Base-by-base conservation (phyloP, 2,888 invertebrate genomes). In the Bimastos eiseni region DNA sequence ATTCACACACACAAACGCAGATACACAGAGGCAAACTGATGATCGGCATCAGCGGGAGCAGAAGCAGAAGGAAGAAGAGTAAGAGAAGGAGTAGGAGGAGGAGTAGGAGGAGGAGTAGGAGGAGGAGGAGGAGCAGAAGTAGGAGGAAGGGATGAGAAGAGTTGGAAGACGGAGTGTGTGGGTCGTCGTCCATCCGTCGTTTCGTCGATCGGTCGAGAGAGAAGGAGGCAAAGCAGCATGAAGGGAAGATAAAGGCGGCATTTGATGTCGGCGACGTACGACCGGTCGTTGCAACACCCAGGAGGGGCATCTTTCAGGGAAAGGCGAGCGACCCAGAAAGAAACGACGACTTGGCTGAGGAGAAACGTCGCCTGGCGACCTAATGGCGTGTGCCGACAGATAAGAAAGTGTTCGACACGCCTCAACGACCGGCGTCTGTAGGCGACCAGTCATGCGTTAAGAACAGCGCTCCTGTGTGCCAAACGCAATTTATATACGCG, bases 201-300 rank as follows among this genome's bases (percentile, higher is more conserved):
- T 86, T 17, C 24, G 21, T 36, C 13, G 21, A 8, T 86, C 86
- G 21, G 86, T 86, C 36, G 34, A 86, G 33, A 13, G n/a, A n/a
- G n/a, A n/a, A n/a, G n/a, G n/a, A 34, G 2, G 86, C 36, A 86
- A 36, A 86, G 24, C 34, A 86, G 86, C 86, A 86, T 86, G 86
- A 86, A 86, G 86, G 24, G 36, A 37, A 86, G 86, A 86, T 86
- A 86, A 86, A 86, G 86, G 86, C 34, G 86, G 86, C 37, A 86
- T 86, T 86, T 86, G 86, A 86, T 86, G 86, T 86, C 86, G 86
- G 86, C 36, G 86, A 86, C 86, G 37, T 86, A 36, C 86, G 86
- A 37, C 34, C 86, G 86, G 0, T 30, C 36, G 86, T 37, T 37
- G 86, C 24, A 36, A 86, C 86, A 86, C 86, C 86, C 86, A 37